phyloP scores from a whole-genome alignment of 2,797 vertebrate species.

The Esox lucius region DNA sequence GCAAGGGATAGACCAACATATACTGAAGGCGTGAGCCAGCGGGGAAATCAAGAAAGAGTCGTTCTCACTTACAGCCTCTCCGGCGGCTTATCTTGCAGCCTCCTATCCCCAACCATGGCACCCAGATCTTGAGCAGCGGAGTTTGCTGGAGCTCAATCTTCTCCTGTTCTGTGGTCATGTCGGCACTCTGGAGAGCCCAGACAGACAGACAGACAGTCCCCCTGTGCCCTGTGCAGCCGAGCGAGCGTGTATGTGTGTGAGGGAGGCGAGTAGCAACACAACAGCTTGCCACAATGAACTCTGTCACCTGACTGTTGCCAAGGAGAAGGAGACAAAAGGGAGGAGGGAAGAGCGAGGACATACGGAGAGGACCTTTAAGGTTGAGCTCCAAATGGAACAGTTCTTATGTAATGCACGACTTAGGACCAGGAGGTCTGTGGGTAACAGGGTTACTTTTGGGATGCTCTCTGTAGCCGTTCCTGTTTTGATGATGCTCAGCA shows the following conservation, averaged over 20 bases:
- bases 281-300: slow-evolving; percentile 43
- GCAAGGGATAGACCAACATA: not conserved
- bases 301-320: slow-evolving; percentile 71
- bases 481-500: not conserved
- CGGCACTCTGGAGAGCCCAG: slow-evolving; percentile 46
- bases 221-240: slow-evolving; percentile 24
- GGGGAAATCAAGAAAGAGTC: not conserved
- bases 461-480: slow-evolving; percentile 3
- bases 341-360: slow-evolving; percentile 14
- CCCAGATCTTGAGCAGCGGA: slow-evolving; percentile 84
- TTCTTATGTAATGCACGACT: not conserved
- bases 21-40: not conserved
- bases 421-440: not conserved
- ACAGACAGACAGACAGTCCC: slow-evolving; percentile 23
- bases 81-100: slow-evolving; percentile 64
- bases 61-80: slow-evolving; percentile 81
- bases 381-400: not conserved
- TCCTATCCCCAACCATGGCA: slow-evolving; percentile 66
- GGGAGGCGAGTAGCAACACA: slow-evolving; percentile 13
- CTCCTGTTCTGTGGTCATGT: slow-evolving; percentile 55
- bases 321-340: slow-evolving; percentile 48
- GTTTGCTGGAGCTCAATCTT: slow-evolving; percentile 76
- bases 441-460: not conserved
- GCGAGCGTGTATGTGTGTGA: slow-evolving; percentile 9
- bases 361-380: not conserved